These are phyloP conservation scores for Pachyramphus minor DNA, from an alignment of 2,113 vertebrate species.

Conservation along the genomic window DNA sequence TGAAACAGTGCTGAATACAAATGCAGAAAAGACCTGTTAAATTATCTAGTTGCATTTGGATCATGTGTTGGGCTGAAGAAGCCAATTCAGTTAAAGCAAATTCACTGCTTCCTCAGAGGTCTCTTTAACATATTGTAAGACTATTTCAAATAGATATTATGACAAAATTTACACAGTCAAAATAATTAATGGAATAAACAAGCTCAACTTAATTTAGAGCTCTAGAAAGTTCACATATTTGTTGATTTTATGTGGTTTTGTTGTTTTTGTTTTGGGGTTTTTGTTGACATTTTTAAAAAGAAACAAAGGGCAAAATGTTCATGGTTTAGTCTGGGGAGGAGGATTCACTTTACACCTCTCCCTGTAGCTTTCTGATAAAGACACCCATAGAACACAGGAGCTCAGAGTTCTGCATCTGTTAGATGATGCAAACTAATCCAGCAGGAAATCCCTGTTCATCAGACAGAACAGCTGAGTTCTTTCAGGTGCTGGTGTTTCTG, in stretches of 20 bases:
- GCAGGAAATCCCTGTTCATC: not conserved
- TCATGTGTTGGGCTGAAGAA: not conserved
- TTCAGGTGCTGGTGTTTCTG: not conserved
- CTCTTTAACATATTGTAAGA: not conserved
- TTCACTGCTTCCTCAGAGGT: not conserved
- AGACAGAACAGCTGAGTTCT: not conserved
- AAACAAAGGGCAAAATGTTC: not conserved
- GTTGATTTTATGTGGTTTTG: not conserved
- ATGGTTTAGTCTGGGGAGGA: not conserved
- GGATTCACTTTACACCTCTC: not conserved
- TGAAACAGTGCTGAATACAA: not conserved
- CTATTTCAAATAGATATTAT: not conserved
- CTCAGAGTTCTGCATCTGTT: not conserved
- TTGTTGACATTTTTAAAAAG: not conserved
- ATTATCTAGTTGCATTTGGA: not conserved
- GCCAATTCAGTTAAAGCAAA: not conserved
- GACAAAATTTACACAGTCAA: not conserved
- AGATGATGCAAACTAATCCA: not conserved
- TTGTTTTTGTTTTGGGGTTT: rapidly evolving
- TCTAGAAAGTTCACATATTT: not conserved
- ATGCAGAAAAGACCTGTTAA: not conserved
- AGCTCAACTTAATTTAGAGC: not conserved
- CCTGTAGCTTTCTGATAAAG: not conserved
- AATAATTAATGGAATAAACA: not conserved
- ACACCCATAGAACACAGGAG: not conserved